Evolutionary conservation across 2,113 vertebrate genomes (phyloP).

Genomic region (Chrysochloris asiatica): DNA sequence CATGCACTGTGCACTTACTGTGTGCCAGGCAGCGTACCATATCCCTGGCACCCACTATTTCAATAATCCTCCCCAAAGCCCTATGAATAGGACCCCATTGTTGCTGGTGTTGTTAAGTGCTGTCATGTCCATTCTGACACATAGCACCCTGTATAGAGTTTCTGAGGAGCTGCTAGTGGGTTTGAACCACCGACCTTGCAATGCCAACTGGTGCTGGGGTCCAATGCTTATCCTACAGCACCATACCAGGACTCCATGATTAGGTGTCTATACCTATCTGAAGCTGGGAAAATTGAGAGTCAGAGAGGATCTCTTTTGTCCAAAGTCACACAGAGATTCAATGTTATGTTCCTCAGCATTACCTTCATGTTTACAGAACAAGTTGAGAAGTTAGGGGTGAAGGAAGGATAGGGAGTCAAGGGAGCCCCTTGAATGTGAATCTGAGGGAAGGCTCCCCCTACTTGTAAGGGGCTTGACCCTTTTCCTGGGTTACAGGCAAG

Average conservation of each 20-base stretch:
- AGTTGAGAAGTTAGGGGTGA: not conserved
- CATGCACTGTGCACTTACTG: not conserved
- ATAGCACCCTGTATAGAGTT: too few relatives aligned
- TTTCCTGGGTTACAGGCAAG: not conserved
- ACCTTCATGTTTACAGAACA: not conserved
- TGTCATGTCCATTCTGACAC: too few relatives aligned
- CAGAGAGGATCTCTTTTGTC: not conserved
- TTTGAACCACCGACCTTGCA: too few relatives aligned
- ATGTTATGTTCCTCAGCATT: not conserved
- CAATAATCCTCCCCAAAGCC: not conserved
- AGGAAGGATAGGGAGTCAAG: not conserved
- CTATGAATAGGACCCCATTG: not conserved
- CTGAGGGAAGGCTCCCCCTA: too few relatives aligned
- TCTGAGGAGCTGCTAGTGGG: too few relatives aligned
- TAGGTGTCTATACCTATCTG: not conserved
- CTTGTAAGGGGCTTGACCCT: not conserved
- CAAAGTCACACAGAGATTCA: not conserved
- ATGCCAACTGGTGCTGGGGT: too few relatives aligned
- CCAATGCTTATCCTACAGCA: too few relatives aligned
- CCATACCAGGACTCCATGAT: too few relatives aligned
- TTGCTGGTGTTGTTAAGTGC: too few relatives aligned
- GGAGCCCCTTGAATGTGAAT: not conserved
- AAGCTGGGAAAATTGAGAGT: not conserved
- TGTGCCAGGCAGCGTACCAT: rapidly evolving
- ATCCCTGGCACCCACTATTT: too few relatives aligned